Evolutionary conservation across 37 sponge, comb jelly and placozoan genomes (phyloP).

Genomic region (Petrosia ficiformis): DNA sequence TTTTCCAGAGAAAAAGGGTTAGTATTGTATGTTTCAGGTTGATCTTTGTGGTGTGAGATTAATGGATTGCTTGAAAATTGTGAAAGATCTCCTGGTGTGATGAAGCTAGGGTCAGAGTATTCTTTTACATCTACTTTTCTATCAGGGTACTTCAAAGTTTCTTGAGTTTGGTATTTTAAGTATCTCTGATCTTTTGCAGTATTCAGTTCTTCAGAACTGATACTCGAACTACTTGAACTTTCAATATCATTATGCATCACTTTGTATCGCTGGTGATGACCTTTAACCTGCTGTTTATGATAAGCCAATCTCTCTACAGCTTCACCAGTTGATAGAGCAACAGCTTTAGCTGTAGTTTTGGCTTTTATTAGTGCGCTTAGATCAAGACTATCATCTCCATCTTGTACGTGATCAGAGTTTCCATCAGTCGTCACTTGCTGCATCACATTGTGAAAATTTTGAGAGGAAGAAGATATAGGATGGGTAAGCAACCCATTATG

Average conservation of each 20-base stretch:
- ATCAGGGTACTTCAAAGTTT: background rate
- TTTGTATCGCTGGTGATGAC: background rate
- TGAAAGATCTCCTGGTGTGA: background rate
- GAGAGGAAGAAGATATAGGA: no score
- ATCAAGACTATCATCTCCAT: background rate
- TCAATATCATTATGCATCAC: no score
- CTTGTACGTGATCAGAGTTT: no score
- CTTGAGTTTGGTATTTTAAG: no score
- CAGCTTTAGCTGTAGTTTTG: constrained; percentile 41
- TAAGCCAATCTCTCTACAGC: constrained; percentile 32
- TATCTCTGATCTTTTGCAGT: background rate
- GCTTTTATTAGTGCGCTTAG: constrained; percentile 19
- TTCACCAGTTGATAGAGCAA: constrained; percentile 62
- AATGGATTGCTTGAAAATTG: background rate
- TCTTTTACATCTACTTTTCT: background rate
- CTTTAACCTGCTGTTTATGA: background rate
- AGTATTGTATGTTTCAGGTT: background rate
- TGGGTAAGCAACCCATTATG: no score
- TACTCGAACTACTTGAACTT: background rate
- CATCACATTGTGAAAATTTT: no score
- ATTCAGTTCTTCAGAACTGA: background rate
- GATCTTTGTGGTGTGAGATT: background rate
- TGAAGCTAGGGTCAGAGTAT: no score
- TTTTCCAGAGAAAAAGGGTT: background rate
- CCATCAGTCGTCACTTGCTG: no score